Evolutionary conservation across 2,797 vertebrate species (phyloP).

Genomic region (Pangasius mekongensis): DNA sequence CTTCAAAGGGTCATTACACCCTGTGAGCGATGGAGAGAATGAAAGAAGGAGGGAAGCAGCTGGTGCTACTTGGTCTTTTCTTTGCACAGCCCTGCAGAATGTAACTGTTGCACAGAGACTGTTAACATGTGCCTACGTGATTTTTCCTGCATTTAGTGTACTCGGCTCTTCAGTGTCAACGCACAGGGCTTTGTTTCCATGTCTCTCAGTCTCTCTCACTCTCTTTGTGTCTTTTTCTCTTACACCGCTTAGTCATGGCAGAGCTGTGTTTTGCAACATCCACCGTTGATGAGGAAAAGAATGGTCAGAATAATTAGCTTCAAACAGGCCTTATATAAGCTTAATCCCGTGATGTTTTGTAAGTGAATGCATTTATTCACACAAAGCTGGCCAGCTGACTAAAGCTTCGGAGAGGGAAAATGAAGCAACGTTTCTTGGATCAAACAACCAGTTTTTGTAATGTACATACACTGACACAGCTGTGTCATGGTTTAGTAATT

Average conservation of each 20-base stretch:
- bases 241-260: conserved; percentile 37
- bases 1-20: conserved; percentile 23
- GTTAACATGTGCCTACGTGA: not conserved
- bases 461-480: conserved; percentile 23
- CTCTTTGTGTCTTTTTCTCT: conserved; percentile 27
- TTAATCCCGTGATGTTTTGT: conserved; percentile 46
- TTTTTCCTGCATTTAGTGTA: conserved; percentile 23
- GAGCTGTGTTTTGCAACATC: conserved; percentile 43
- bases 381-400: conserved; percentile 39
- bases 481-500: not conserved
- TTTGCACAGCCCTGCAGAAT: conserved; percentile 22
- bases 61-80: conserved; percentile 11
- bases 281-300: conserved; percentile 28
- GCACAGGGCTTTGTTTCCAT: conserved; percentile 10
- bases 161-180: conserved; percentile 19
- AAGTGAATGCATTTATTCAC: conserved; percentile 54
- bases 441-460: conserved; percentile 9
- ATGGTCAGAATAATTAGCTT: conserved; percentile 37
- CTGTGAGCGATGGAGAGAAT: conserved; percentile 7
- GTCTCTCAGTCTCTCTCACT: conserved; percentile 1
- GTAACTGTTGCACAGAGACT: not conserved
- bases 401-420: conserved; percentile 27
- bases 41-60: not conserved
- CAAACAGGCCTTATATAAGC: conserved; percentile 55
- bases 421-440: conserved; percentile 9